phyloP scores from a whole-genome alignment of 2,888 invertebrate genomes.

The Lacanobia oleracea region DNA sequence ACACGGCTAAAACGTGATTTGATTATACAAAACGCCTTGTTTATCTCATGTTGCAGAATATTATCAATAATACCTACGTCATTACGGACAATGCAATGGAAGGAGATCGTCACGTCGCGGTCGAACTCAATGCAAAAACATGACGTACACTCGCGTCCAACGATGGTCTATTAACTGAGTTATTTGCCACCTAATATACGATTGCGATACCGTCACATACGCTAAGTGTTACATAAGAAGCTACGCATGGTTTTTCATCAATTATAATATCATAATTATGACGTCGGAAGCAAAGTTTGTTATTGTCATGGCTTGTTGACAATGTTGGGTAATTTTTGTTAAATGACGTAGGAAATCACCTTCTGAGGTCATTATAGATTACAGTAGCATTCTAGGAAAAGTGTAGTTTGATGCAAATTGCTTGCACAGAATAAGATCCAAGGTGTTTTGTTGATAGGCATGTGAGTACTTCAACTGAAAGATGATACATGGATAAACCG shows the following conservation, averaged over 20 bases:
- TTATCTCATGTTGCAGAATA: slow-evolving; percentile 33
- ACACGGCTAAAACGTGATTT: slow-evolving; percentile 17
- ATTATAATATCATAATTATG: slow-evolving; percentile 26
- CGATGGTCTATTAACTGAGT: slow-evolving; percentile 23
- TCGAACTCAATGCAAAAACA: slow-evolving; percentile 36
- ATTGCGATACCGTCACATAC: slow-evolving; percentile 23
- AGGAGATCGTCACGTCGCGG: slow-evolving; percentile 34
- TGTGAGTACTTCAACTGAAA: slow-evolving; percentile 12
- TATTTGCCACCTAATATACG: slow-evolving; percentile 41
- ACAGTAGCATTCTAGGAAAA: slow-evolving; percentile 29
- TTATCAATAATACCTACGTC: slow-evolving; percentile 36
- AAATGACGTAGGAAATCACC: slow-evolving; percentile 49
- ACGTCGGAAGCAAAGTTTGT: slow-evolving; percentile 30
- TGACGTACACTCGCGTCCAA: slow-evolving; percentile 44
- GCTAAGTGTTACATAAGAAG: slow-evolving; percentile 30
- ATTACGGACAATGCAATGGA: slow-evolving; percentile 40
- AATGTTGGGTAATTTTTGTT: slow-evolving; percentile 24
- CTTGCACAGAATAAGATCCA: not conserved
- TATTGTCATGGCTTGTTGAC: slow-evolving; percentile 16
- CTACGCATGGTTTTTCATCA: slow-evolving; percentile 14
- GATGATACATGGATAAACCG: slow-evolving; percentile 6
- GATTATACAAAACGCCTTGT: slow-evolving; percentile 27
- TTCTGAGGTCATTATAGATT: slow-evolving; percentile 25
- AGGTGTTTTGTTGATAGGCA: slow-evolving; percentile 10
- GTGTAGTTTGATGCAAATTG: slow-evolving; percentile 6